Conservation (phyloP, 1,140 invertebrate species). For the Augochlora pura region DNA sequence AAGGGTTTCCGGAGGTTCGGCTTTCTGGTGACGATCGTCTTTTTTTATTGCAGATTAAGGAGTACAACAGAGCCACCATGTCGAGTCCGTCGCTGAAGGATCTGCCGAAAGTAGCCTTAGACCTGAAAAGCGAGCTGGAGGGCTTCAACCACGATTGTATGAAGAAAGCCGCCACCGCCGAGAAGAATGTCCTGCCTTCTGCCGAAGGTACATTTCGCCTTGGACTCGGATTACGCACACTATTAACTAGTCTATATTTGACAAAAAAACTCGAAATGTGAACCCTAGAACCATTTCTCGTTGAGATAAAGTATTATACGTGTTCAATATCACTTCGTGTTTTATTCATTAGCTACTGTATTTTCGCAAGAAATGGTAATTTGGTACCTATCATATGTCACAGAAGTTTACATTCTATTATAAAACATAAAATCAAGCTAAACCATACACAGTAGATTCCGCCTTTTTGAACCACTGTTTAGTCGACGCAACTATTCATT, state of each 20-base stretch:
- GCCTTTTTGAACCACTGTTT: too few species aligned
- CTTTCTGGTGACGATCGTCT: background rate
- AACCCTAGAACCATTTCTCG: background rate
- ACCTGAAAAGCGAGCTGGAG: constrained; percentile 93
- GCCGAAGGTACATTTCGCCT: constrained; percentile 86
- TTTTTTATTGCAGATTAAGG: constrained; percentile 51
- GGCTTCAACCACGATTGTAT: constrained; percentile 91
- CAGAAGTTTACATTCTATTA: background rate
- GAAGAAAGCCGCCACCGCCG: constrained; percentile 91
- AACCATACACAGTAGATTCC: too few species aligned
- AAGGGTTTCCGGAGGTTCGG: background rate
- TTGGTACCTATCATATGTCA: too few species aligned
- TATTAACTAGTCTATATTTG: too few species aligned
- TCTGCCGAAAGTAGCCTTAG: constrained; percentile 92
- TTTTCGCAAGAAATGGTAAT: too few species aligned
- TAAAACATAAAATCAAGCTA: too few species aligned
- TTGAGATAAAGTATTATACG: background rate
- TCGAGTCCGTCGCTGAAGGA: constrained; percentile 90
- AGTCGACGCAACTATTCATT: too few species aligned
- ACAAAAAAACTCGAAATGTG: background rate
- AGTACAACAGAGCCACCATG: constrained; percentile 76
- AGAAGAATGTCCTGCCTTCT: constrained; percentile 93
- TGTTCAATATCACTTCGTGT: too few species aligned
- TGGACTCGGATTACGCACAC: background rate
- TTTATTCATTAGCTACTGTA: too few species aligned